phyloP scores from a whole-genome alignment of 1,140 invertebrate species.

The Calosoma granatense region DNA sequence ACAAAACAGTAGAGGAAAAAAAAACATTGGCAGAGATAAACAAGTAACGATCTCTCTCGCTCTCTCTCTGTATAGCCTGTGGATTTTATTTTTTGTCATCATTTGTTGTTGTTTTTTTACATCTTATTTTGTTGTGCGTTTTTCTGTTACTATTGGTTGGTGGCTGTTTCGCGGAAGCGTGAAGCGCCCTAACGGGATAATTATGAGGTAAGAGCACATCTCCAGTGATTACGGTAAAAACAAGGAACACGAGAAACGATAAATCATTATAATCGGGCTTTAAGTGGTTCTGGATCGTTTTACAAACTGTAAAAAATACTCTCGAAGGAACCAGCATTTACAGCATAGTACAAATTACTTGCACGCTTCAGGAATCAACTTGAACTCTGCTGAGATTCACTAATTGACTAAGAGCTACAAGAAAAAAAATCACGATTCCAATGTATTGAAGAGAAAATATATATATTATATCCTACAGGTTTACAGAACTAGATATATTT shows the following conservation, averaged over 20 bases:
- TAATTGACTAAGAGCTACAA: too few species aligned
- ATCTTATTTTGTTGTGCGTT: too few species aligned
- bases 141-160: too few species aligned
- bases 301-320: not conserved
- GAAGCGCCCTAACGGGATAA: not conserved
- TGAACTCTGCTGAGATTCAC: too few species aligned
- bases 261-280: constrained; percentile 3
- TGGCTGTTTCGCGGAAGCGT: not conserved
- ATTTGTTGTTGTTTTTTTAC: not conserved
- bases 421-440: too few species aligned
- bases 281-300: constrained; percentile 4
- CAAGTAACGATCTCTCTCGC: not conserved
- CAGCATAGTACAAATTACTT: not conserved
- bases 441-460: too few species aligned
- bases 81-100: not conserved
- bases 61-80: too few species aligned
- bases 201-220: not conserved
- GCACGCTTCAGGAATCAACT: too few species aligned
- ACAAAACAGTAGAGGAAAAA: not conserved
- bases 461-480: too few species aligned
- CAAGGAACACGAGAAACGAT: not conserved
- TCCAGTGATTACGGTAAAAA: not conserved
- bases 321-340: not conserved
- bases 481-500: too few species aligned
- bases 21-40: not conserved